Base-by-base conservation (phyloP, 2,888 invertebrate species). In the Chaetoderma sp. region DNA sequence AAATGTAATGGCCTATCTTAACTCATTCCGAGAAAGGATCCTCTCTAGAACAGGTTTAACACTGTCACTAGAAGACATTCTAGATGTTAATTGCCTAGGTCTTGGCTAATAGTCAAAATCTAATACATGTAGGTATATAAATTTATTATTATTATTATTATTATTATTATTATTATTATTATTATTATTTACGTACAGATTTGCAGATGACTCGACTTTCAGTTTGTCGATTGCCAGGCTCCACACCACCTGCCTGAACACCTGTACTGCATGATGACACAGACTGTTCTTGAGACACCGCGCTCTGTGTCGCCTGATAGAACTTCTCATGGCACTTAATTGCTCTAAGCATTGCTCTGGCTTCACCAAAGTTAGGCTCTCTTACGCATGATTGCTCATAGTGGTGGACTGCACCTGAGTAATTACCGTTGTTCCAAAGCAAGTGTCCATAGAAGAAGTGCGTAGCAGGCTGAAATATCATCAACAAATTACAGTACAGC, bases 381-480 rank as follows among this genome's bases (percentile, higher is more conserved):
- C 81, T 77, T 23, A 79, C 74, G 36, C 87, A 71, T 5, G 82
- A 83, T 32, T 76, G 76, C 60, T 80, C 77, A 71, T 86, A 86
- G 66, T 85, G 81, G 73, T 77, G 78, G 25, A 81, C 75, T 16
- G 85, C 85, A 3, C 85, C 86, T 4, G 81, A 78, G 68, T 83
- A 78, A 69, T 91, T 91, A 77, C 90, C 90, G 66, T 90, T 86
- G 80, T 91, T 90, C 78, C 91, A 90, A 59, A 92, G 80, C 65
- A 93, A 86, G 1, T 91, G 90, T 18, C 87, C 89, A 64, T 92
- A 84, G 5, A 93, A 84, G 82, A 92, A 92, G 85, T 93, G 92
- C 61, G 91, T 91, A 45, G 90, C 89, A 2, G 93, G 92, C 91
- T 92, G 86, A 25, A 84, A 84, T 60, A 73, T 6, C 28, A 4